Percentiles rank a stretch among this genome's conserved stretches.
Conservation (phyloP, 2,888 invertebrate species). For the Euproctis similis region DNA sequence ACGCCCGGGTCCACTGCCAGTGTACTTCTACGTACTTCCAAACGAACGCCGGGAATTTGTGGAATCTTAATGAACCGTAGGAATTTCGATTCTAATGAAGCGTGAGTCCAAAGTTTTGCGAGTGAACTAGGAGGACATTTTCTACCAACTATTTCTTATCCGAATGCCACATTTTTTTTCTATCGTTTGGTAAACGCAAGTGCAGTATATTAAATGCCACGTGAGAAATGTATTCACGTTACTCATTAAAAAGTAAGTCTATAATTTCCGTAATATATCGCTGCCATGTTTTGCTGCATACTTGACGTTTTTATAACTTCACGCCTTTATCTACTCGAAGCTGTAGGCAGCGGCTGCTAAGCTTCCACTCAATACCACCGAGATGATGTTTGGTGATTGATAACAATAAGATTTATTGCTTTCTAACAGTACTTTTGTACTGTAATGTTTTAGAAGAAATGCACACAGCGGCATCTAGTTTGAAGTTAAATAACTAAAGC, state of each 20-base stretch:
- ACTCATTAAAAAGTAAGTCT: slow-evolving; percentile 67
- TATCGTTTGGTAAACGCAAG: slow-evolving; percentile 50
- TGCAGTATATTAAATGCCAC: slow-evolving; percentile 44
- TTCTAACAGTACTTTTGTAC: too few species aligned
- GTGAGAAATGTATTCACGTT: slow-evolving; percentile 62
- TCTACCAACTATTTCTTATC: slow-evolving; percentile 39
- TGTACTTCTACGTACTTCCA: slow-evolving; percentile 66
- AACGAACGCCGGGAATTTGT: slow-evolving; percentile 65
- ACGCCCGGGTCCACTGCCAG: slow-evolving; percentile 61
- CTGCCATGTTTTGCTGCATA: slow-evolving; percentile 51
- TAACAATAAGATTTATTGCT: too few species aligned
- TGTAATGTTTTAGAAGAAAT: too few species aligned
- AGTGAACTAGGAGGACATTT: slow-evolving; percentile 33
- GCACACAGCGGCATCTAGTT: too few species aligned
- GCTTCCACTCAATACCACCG: too few species aligned
- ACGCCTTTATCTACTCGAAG: too few species aligned
- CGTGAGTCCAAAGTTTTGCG: slow-evolving; percentile 38
- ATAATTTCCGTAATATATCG: slow-evolving; percentile 69
- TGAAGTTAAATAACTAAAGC: too few species aligned
- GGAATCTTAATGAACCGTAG: slow-evolving; percentile 71
- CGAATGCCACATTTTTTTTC: slow-evolving; percentile 47
- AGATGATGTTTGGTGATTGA: too few species aligned
- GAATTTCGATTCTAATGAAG: slow-evolving; percentile 70
- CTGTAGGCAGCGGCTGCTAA: too few species aligned
- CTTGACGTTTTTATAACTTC: slow-evolving; percentile 50